These are phyloP conservation scores for Schizopygopsis malacanthus DNA, from an alignment of 2,797 vertebrate species.

Conservation along the genomic window DNA sequence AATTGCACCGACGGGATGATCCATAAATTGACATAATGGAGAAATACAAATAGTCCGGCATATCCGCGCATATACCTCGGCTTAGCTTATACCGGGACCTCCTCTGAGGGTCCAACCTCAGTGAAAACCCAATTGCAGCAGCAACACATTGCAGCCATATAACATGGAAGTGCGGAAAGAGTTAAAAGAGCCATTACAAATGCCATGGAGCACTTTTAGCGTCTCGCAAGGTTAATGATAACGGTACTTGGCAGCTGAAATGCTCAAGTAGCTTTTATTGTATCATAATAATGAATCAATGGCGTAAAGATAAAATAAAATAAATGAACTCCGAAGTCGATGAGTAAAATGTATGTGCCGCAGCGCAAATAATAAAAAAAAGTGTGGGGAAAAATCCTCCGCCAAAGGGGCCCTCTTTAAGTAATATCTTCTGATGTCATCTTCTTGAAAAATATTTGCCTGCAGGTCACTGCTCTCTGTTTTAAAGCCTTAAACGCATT, in stretches of 20 bases:
- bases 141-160: slow-evolving; percentile 26
- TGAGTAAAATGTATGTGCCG: slow-evolving; percentile 79
- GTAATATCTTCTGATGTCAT: slow-evolving; percentile 82
- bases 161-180: slow-evolving; percentile 67
- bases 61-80: neutral
- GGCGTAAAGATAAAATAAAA: slow-evolving; percentile 85
- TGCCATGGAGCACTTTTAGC: slow-evolving; percentile 70
- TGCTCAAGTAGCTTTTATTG: slow-evolving; percentile 89
- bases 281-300: slow-evolving; percentile 88
- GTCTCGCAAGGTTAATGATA: slow-evolving; percentile 88
- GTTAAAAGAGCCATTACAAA: slow-evolving; percentile 79
- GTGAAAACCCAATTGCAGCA: slow-evolving; percentile 32
- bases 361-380: slow-evolving; percentile 65
- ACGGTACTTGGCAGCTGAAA: slow-evolving; percentile 82
- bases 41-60: slow-evolving; percentile 50
- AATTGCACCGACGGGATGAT: slow-evolving; percentile 47
- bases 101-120: slow-evolving; percentile 35
- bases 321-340: slow-evolving; percentile 84
- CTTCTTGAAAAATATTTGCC: slow-evolving; percentile 84
- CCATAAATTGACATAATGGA: slow-evolving; percentile 53
- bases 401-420: slow-evolving; percentile 61
- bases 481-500: slow-evolving; percentile 77
- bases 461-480: slow-evolving; percentile 79
- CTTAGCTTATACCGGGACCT: slow-evolving; percentile 3
- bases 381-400: slow-evolving; percentile 56